A percentile compares a stretch with the other conserved stretches of the same genome.
Conservation (phyloP, 2,888 invertebrate genomes). For the Arge pagana region DNA sequence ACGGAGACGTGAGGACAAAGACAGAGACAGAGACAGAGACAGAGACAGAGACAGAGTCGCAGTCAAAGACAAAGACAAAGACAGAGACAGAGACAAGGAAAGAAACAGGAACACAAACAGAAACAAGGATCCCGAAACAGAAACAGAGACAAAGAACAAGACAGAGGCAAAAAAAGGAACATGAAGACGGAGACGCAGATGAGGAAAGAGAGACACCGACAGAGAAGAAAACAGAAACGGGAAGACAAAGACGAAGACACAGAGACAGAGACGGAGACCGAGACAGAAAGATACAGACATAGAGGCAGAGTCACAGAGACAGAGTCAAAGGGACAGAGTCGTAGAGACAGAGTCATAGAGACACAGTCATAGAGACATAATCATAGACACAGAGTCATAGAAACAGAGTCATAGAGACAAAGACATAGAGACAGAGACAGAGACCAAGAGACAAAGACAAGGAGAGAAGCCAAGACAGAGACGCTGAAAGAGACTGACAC, state of each 20-base stretch:
- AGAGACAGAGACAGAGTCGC: not conserved
- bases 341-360: not conserved
- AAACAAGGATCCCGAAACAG: not conserved
- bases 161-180: not conserved
- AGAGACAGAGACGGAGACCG: not conserved
- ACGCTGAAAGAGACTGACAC: not conserved
- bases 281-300: not conserved
- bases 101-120: not conserved
- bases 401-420: not conserved
- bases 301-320: not conserved
- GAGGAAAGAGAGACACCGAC: not conserved
- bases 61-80: not conserved
- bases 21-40: not conserved
- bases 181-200: not conserved
- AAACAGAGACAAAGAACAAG: not conserved
- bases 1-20: not conserved
- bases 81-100: not conserved
- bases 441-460: too few relatives aligned
- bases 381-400: not conserved
- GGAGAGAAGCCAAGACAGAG: not conserved
- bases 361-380: not conserved
- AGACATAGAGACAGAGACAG: too few relatives aligned
- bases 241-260: not conserved
- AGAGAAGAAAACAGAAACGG: not conserved
- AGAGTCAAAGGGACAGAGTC: not conserved